Base-by-base conservation (phyloP, 1,140 invertebrate genomes). In the Lucilia sericata region DNA sequence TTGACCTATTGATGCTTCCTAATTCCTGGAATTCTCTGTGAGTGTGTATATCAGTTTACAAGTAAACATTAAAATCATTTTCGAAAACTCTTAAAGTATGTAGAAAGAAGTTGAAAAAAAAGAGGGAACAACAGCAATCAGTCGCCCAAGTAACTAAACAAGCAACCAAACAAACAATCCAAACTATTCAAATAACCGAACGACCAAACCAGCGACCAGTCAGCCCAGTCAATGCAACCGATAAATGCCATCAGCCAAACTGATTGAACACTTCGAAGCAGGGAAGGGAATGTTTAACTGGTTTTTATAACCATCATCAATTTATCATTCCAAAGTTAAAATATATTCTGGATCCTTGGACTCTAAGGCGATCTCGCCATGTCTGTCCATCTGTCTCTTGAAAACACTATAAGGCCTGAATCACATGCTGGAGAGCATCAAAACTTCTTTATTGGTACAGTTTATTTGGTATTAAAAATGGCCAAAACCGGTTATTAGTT, bases 1-100 rank as follows among this genome's bases (percentile, higher is more conserved):
- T 80, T 80, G 76, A 80, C 76, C 76, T 80, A 80, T 80, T 80
- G 76, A 80, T 80, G 76, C 76, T 80, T 80, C 76, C 76, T 80
- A 80, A 80, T 80, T 80, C 76, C 76, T 80, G 76, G 76, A 80
- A 80, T 80, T 80, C 42, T 70, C 65, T 70, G 76, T 49, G 21
- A 42, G 34, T 76, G 34, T 80, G 19, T 49, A 25, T 80, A 78
- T 78, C 75, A 47, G 14, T 80, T 80, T 80, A 80, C 76, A 49
- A 80, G 76, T 80, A 80, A 80, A 80, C 76, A 80, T 49, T 21
- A 80, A 47, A 70, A 60, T n/a, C 8, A 60, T 60, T 17, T 17
- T 60, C 13, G 17, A 17, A 60, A 60, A 60, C 55, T 17, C 55
- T n/a, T 60, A 60, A 60, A 60, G 55, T 30, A 30, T 30, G 25